Conservation (phyloP, 2,113 vertebrate genomes). For the Melanerpes formicivorus region DNA sequence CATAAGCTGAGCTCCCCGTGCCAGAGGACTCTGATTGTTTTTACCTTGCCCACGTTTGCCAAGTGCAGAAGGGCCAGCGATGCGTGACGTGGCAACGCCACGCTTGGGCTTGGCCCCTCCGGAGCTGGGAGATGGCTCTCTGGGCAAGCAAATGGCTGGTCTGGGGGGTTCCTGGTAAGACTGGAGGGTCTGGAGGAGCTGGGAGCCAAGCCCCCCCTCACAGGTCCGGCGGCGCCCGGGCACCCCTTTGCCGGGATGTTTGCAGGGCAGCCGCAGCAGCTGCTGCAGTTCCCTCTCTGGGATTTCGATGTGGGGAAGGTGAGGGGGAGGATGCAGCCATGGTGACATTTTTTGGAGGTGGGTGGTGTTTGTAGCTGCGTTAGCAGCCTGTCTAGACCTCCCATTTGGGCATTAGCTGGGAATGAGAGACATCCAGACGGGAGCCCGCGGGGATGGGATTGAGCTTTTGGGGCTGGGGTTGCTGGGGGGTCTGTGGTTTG, state of each 20-base stretch:
- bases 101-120: background rate
- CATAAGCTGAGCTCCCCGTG: fast-evolving
- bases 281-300: background rate
- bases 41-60: background rate
- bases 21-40: background rate
- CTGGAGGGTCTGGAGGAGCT: background rate
- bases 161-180: background rate
- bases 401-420: background rate
- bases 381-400: background rate
- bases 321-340: background rate
- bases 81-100: fast-evolving
- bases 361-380: background rate
- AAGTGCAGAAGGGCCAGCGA: fast-evolving
- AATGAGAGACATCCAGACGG: background rate
- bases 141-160: background rate
- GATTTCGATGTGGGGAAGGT: background rate
- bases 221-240: background rate
- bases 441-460: background rate
- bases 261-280: background rate
- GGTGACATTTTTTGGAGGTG: background rate
- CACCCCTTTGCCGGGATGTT: fast-evolving
- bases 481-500: no score
- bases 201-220: background rate
- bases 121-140: background rate
- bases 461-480: background rate